Evolutionary conservation across 1,140 invertebrate species (phyloP), one percentile per base, ranked within the genome.

Genomic region (Chironomus tepperi): DNA sequence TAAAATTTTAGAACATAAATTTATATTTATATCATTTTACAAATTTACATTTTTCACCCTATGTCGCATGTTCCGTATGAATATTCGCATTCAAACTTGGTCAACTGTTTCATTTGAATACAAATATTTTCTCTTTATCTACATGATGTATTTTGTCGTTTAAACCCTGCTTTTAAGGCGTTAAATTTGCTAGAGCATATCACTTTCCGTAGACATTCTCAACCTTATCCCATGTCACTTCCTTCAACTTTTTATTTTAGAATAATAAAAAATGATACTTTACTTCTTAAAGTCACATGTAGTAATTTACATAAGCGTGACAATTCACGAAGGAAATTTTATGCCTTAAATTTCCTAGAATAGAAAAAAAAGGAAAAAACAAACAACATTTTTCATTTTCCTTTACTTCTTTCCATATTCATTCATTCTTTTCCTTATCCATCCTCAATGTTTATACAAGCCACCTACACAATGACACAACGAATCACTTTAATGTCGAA

Each of bases 401-500:
- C 15, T 15, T 47, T 1, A 10, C 42, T 43, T 43, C n/a, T n/a
- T n/a, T n/a, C n/a, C n/a, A n/a, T n/a, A 34, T 34, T 34, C 24
- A 34, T 34, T 34, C 24, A 2, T 47, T 47, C 43, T 3, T 57
- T 57, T 57, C 12, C 10, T 57, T 57, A n/a, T 57, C 47, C 47
- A 57, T 34, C 2, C 47, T 57, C 47, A 57, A 12, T 57, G 24
- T 34, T 1, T 34, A 34, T 34, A 34, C 24, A 34, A 34, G 24
- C 24, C n/a, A 34, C 24, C 24, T 34, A 57, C 47, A 57, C 47
- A 57, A 57, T 34, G 24, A 34, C 24, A 70, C 9, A 70, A 12
- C 65, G 65, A 70, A 18, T 70, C 65, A 18, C 65, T 70, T 70
- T 70, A 70, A 70, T 70, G 65, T 70, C 19, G 18, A 18, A 70